phyloP scores from a whole-genome alignment of 2,797 vertebrate genomes.

The Premnoplex brunnescens region DNA sequence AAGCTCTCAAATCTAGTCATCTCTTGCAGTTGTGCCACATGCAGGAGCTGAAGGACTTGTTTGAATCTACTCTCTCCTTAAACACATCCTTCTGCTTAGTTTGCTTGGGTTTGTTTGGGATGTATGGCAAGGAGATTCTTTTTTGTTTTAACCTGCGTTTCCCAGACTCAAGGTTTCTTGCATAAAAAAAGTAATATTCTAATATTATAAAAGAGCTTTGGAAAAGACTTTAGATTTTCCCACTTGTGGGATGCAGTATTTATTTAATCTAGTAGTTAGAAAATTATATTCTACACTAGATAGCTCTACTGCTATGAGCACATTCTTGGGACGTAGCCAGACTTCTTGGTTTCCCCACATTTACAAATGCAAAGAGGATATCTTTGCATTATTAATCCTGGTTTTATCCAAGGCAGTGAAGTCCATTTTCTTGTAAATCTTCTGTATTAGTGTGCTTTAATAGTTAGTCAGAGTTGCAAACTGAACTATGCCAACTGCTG shows the following conservation, averaged over 20 bases:
- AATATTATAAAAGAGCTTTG: not conserved
- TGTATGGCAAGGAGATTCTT: not conserved
- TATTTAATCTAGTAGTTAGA: not conserved
- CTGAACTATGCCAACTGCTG: not conserved
- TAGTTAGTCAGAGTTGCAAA: not conserved
- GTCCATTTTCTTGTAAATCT: conserved; percentile 16
- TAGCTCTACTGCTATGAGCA: not conserved
- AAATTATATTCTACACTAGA: not conserved
- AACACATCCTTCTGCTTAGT: not conserved
- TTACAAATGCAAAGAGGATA: not conserved
- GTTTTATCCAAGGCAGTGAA: not conserved
- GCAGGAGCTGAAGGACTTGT: not conserved
- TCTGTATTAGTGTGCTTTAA: not conserved
- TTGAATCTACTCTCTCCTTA: not conserved
- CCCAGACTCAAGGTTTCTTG: not conserved
- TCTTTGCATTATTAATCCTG: not conserved
- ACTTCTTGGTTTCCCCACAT: not conserved
- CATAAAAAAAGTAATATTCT: not conserved
- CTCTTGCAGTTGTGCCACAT: not conserved
- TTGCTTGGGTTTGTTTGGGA: not conserved
- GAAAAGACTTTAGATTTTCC: not conserved
- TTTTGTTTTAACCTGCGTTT: not conserved
- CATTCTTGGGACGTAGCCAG: not conserved
- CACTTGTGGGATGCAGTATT: not conserved
- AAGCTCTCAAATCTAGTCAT: not conserved